Evolutionary conservation across 2,888 invertebrate species (phyloP), one percentile per base, ranked within the genome.

Genomic region (Ypsolopha scabrella): DNA sequence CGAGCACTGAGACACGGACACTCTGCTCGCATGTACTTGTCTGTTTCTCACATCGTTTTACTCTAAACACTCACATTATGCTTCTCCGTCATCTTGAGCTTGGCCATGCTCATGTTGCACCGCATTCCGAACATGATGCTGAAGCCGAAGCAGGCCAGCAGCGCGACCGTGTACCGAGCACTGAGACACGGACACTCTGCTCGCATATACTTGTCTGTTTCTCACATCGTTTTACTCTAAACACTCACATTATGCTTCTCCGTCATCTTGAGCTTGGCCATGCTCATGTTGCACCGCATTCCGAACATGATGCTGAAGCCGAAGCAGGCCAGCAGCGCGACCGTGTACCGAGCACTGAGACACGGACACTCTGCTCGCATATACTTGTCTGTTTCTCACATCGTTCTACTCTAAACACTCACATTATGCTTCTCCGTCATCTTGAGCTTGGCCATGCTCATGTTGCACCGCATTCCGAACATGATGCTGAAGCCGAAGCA

Each of bases 211-310:
- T 4, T 4, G 24, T 24, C 24, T 24, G 24, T 24, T 24, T 24
- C 24, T 24, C 24, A 24, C 24, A 24, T 24, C 24, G 4, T 4
- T 24, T 4, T 24, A 3, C 24, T 24, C 2, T 24, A 24, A 4
- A 41, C 50, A 71, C 79, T 77, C 58, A 82, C 85, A 53, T 73
- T 71, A 54, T 67, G 62, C 66, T 88, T 88, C 65, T 91, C 91
- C 61, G 91, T 91, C 74, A 93, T 88, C 72, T 94, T 92, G 53
- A 96, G 90, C 77, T 98, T 97, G 47, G 99, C 98, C 81, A 99
- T 97, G 51, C 98, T 97, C 94, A 99, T 96, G 86, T 99, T 99
- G 80, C 98, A 98, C 53, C 99, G 91, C 92, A 99, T 99, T 13
- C 99, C 99, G 70, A 97, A 97, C 79, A 96, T 96, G 70, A 97